Evolutionary conservation across 2,888 invertebrate species (phyloP).

Genomic region (Oasisia sp.): DNA sequence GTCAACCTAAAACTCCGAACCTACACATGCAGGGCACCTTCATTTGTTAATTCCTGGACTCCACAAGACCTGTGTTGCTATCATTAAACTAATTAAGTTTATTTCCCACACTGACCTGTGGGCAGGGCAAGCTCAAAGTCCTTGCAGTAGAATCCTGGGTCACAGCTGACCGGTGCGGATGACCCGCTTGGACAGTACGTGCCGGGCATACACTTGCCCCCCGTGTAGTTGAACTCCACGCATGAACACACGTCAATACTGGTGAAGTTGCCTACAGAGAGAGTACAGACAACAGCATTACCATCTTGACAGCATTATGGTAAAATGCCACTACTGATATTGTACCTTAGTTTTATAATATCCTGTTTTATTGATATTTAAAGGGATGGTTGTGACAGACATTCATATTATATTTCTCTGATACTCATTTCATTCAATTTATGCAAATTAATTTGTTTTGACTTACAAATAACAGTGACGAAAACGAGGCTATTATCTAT

Average conservation of each 20-base stretch:
- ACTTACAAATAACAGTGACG: no score
- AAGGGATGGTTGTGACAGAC: no score
- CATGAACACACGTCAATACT: slow-evolving; percentile 57
- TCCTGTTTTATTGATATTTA: no score
- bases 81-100: no score
- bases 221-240: slow-evolving; percentile 55
- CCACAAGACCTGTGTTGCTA: no score
- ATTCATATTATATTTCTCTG: no score
- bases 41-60: no score
- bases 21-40: no score
- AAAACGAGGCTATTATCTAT: no score
- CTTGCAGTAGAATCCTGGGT: slow-evolving; percentile 55
- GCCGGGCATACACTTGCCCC: slow-evolving; percentile 60
- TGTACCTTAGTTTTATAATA: background rate
- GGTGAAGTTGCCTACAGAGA: slow-evolving; percentile 54
- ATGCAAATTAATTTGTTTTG: no score
- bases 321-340: slow-evolving; percentile 25
- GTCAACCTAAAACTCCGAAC: no score
- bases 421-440: no score
- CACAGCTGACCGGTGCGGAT: slow-evolving; percentile 53
- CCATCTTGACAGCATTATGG: slow-evolving; percentile 17
- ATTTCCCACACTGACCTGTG: slow-evolving; percentile 46
- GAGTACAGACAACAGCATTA: background rate
- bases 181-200: slow-evolving; percentile 58
- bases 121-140: slow-evolving; percentile 53